These are phyloP conservation scores for Germaria angustata DNA, from an alignment of 2,888 invertebrate species.

Conservation along the genomic window DNA sequence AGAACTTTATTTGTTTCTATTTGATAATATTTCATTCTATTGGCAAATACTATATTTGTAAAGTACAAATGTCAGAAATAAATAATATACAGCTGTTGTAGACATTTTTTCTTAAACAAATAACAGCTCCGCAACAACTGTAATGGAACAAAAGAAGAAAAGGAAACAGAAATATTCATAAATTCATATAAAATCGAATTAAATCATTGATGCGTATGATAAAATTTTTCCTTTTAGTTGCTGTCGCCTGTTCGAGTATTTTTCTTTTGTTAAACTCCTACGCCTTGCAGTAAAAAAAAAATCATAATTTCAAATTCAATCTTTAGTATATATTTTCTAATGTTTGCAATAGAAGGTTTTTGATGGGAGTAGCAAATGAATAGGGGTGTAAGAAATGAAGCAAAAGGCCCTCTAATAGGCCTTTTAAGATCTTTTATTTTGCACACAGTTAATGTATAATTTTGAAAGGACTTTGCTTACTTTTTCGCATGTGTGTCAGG, in stretches of 20 bases:
- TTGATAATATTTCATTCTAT: background rate
- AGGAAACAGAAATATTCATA: slow-evolving; percentile 8
- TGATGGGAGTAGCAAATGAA: slow-evolving; percentile 1
- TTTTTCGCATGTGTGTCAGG: too few species aligned
- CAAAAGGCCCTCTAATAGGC: too few species aligned
- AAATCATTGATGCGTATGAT: slow-evolving; percentile 46
- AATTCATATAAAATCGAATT: slow-evolving; percentile 40
- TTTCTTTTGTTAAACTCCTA: background rate
- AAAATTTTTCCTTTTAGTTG: background rate
- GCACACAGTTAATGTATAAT: too few species aligned
- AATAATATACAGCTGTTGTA: slow-evolving; percentile 21
- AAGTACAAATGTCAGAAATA: slow-evolving; percentile 32
- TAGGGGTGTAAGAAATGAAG: too few species aligned
- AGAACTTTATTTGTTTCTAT: background rate
- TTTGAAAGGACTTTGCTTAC: too few species aligned
- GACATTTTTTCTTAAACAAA: slow-evolving; percentile 9
- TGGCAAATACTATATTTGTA: slow-evolving; percentile 14
- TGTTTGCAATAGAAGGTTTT: background rate
- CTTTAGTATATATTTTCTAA: background rate
- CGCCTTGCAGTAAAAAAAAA: slow-evolving; percentile 16
- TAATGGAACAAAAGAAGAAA: background rate
- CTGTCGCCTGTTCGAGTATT: background rate
- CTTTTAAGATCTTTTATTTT: too few species aligned
- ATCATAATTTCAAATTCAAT: slow-evolving; percentile 30
- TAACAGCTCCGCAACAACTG: too few species aligned